Percentiles rank a stretch among this genome's conserved stretches.
phyloP scores from a whole-genome alignment of 2,113 vertebrate species.

The Vidua macroura region DNA sequence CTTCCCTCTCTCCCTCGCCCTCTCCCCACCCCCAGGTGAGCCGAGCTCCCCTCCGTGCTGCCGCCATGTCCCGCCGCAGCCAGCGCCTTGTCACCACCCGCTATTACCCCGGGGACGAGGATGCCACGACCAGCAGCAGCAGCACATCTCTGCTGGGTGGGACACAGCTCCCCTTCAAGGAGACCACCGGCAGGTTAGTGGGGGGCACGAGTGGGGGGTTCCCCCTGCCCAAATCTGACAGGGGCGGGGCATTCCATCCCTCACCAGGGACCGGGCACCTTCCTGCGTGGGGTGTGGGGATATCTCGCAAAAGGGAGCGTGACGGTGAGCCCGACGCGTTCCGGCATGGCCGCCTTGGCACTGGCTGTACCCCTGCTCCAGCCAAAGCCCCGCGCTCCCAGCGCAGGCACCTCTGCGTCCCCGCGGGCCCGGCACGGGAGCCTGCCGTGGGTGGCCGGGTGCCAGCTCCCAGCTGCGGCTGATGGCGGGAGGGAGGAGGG shows the following conservation, averaged over 20 bases:
- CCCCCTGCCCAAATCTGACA: no score
- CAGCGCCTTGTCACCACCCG: conserved; percentile 76
- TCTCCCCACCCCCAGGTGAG: background rate
- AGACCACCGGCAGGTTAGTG: conserved; percentile 56
- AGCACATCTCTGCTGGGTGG: conserved; percentile 47
- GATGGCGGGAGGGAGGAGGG: background rate
- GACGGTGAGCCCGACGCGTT: rapidly evolving
- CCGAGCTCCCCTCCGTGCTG: background rate
- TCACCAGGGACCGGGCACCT: rapidly evolving
- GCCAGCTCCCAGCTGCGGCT: background rate
- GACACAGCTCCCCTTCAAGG: conserved; percentile 60
- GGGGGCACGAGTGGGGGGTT: no score
- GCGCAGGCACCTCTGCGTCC: background rate
- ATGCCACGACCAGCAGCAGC: conserved; percentile 73
- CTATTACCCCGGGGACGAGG: conserved; percentile 82
- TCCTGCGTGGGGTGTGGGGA: background rate
- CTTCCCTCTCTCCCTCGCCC: background rate
- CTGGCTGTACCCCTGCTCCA: background rate
- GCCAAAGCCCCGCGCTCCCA: background rate
- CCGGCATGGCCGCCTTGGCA: background rate
- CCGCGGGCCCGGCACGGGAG: background rate
- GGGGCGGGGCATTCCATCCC: background rate
- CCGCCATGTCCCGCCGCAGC: conserved; percentile 78
- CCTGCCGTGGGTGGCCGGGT: background rate
- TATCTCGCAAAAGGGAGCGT: rapidly evolving